Evolutionary conservation across 1,140 invertebrate species (phyloP), one percentile per base, ranked within the genome.

Genomic region (Lepidurus couesii): DNA sequence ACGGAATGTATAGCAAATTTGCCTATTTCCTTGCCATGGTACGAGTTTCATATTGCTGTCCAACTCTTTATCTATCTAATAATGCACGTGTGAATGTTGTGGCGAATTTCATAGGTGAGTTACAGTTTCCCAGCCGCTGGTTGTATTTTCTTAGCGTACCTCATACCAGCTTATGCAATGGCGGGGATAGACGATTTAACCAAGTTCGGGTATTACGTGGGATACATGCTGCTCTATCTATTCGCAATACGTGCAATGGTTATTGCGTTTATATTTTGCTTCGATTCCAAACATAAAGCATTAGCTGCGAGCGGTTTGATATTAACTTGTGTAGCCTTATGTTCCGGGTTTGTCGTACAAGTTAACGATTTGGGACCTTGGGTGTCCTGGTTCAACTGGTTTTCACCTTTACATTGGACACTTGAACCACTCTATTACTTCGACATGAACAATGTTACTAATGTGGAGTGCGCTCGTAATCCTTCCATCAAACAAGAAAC

Each of bases 161-260:
- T 83, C 5, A 79, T 95, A 42, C 95, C 95, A 21, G 93, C 93
- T 13, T 96, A 94, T 83, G 93, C 93, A 24, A 96, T 96, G 94
- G 91, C 92, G 10, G 93, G 94, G 11, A 45, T 80, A 74, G 26
- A 43, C 24, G 75, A 11, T 80, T 45, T 13, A 24, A n/a, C 26
- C 45, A 74, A 78, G n/a, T 24, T 43, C 26, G 75, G 80, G 74
- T 77, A 74, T 76, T 80, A 80, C 83, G 74, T 84, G 90, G 91
- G 91, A 53, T 90, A 92, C 81, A 94, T 93, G 89, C 83, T 95
- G 44, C 85, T 95, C 8, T 95, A 94, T 84, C 85, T 95, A 10
- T 89, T 90, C 81, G 86, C 90, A 53, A 86, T 92, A 77, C 90
- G 93, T 80, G 89, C 91, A 80, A 84, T 94, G 9, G 88, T 91